These are phyloP conservation scores for Galeopterus variegatus DNA, from an alignment of 2,113 vertebrate species.

Conservation along the genomic window DNA sequence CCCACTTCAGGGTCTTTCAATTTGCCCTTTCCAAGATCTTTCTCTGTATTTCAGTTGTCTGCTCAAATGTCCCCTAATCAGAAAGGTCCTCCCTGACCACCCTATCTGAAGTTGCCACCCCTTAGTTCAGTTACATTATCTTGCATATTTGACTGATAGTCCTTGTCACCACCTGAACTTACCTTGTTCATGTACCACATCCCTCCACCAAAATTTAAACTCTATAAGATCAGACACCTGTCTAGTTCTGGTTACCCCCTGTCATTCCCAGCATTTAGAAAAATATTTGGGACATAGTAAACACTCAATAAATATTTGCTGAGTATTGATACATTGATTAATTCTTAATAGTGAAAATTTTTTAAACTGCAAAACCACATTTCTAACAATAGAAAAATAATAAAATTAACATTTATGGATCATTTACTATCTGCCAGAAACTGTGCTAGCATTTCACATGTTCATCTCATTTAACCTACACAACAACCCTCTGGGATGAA, in stretches of 20 bases:
- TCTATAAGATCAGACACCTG: background rate
- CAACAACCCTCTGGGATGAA: background rate
- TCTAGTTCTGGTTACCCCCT: background rate
- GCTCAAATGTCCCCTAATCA: background rate
- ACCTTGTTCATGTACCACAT: background rate
- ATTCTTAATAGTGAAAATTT: background rate
- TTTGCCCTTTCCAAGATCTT: background rate
- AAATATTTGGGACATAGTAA: background rate
- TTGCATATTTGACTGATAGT: background rate
- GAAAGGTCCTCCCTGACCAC: slow-evolving; percentile 9
- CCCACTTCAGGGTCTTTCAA: background rate
- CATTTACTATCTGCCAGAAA: background rate
- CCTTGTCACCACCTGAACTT: background rate
- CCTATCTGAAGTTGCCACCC: background rate
- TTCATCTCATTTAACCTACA: background rate
- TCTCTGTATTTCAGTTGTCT: background rate
- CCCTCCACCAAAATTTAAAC: background rate
- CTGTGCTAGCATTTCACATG: background rate
- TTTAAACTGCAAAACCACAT: background rate
- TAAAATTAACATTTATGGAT: background rate
- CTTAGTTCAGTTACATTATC: background rate
- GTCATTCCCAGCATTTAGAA: background rate
- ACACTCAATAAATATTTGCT: background rate
- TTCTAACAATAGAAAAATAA: background rate
- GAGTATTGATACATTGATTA: background rate